Evolutionary conservation across 2,888 invertebrate species (phyloP).

Genomic region (Drosophila anceps): DNA sequence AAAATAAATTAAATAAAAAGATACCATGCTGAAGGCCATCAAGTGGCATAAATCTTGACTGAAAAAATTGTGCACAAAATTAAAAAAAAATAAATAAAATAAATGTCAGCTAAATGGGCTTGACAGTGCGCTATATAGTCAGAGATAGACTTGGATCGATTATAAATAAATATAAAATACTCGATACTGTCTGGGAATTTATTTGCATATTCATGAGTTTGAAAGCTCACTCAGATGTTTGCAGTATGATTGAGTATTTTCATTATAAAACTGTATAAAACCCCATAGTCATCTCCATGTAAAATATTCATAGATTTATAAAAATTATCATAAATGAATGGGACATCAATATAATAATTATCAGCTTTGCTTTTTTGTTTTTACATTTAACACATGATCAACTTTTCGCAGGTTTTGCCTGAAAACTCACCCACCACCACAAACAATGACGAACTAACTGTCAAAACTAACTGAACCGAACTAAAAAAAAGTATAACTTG

Average conservation of each 20-base stretch:
- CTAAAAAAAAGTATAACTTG: slow-evolving; percentile 32
- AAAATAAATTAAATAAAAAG: slow-evolving; percentile 39
- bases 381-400: background rate
- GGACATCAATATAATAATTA: slow-evolving; percentile 13
- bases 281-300: background rate
- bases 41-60: slow-evolving; percentile 66
- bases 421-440: background rate
- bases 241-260: slow-evolving; percentile 16
- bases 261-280: background rate
- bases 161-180: slow-evolving; percentile 9
- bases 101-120: background rate
- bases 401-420: slow-evolving; percentile 1
- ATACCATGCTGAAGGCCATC: slow-evolving; percentile 67
- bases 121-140: background rate
- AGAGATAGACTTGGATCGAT: background rate
- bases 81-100: slow-evolving; percentile 9
- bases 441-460: slow-evolving; percentile 13
- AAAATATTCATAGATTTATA: slow-evolving; percentile 2
- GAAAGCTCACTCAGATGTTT: background rate
- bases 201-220: slow-evolving; percentile 16
- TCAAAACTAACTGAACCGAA: slow-evolving; percentile 25
- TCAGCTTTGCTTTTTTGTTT: slow-evolving; percentile 9
- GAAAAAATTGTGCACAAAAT: slow-evolving; percentile 42
- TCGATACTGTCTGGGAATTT: slow-evolving; percentile 13
- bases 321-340: background rate